Base-by-base conservation (phyloP, 2,113 vertebrate species). In the Odocoileus hemionus region DNA sequence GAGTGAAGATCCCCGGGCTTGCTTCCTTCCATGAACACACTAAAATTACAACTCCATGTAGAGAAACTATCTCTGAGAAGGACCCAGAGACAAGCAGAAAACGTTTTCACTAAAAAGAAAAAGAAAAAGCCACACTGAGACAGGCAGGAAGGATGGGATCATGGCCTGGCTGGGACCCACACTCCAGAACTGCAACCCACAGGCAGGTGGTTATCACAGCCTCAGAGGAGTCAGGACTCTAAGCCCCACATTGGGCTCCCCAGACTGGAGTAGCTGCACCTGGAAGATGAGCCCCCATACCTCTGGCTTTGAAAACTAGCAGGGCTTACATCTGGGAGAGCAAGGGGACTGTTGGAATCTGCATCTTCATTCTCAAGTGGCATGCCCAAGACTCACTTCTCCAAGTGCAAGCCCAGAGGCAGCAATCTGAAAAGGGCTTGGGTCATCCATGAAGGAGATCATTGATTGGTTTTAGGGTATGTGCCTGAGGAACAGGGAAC, bases 261-360 rank as follows among this genome's bases (percentile, higher is more conserved):
- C 50, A 55, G 33, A n/a, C 33, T 25, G 12, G 19, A 21, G 33
- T 7, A 55, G 21, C 50, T 83, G 33, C 0, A 0, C 1, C 4
- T 7, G 12, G 13, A 55, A 83, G 80, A 25, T 2, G 19, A 83
- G 80, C 7, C 11, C 30, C 80, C 33, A 36, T 83, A 5, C n/a
- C 80, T 54, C 33, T 55, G 11, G 11, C 80, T 83, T 55, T 55
- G 80, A 83, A 26, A 55, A 83, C 7, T 4, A 55, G 33, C 80
- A 55, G 21, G 21, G 21, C 80, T 83, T 36, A 25, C n/a, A 36
- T 83, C 3, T 13, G 36, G 50, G 80, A 55, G 21, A 36, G 50
- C 80, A 52, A 55, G 21, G 12, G 12, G 33, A 23, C 19, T 83
- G 50, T 25, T 55, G 80, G 50, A 15, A 36, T 4, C 33, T 15